Evolutionary conservation across 2,888 invertebrate genomes (phyloP), one percentile per base, ranked within the genome.

Genomic region (Erebia palarica): DNA sequence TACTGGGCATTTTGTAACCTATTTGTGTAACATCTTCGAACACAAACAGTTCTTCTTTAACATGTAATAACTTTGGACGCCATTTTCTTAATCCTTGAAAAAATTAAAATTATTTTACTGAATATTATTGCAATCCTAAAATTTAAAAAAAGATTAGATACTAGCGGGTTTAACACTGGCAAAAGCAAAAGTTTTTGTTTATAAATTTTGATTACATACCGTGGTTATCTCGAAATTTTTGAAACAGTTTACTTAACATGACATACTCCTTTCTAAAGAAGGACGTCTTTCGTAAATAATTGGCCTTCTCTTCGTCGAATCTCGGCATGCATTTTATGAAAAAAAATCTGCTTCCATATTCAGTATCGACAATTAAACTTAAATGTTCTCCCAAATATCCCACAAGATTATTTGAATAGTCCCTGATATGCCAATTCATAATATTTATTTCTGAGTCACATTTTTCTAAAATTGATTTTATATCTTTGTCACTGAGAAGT

Each of bases 261-360:
- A 82, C 69, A 73, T 82, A 88, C 73, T 92, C 92, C 68, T 91
- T 91, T 36, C 81, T 78, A 71, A 92, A 91, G 74, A 92, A 91
- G 0, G 70, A 78, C 3, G 81, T 70, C 60, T 91, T 85, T 27
- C 78, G 80, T 9, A 92, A 72, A 79, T 89, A 90, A 13, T 87
- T 76, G 0, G 86, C 90, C 77, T 93, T 93, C 78, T 94, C 94
- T 13, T 85, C 80, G 64, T 94, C 87, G 14, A 89, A 90, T 70
- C 85, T 86, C 0, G 96, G 95, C 68, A 95, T 84, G 9, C 93
- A 90, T 82, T 96, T 96, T 0, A 95, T 85, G 78, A 96, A 96
- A 73, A 95, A 94, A 21, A 80, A 81, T 0, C 7, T 69, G 36
- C 78, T 81, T 27, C 81, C 70, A 2, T 61, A 59, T 65, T 84